Evolutionary conservation across 2,888 invertebrate genomes (phyloP).

Genomic region (Portevinia maculata): DNA sequence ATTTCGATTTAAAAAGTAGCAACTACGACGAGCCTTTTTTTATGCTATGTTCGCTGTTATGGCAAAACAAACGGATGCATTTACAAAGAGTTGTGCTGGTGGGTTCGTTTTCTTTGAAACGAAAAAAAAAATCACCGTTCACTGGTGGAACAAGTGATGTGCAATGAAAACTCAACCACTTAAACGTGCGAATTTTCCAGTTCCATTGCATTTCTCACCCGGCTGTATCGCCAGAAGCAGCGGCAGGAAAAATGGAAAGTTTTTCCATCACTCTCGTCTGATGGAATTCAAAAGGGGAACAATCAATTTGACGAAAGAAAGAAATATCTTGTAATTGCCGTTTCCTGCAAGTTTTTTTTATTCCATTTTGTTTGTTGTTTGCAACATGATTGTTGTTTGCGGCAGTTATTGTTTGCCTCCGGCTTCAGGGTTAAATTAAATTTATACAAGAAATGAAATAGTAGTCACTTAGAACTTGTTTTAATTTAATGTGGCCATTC

Average conservation of each 20-base stretch:
- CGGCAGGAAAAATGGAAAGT: constrained; percentile 57
- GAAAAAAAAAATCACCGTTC: constrained; percentile 18
- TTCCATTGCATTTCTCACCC: constrained; percentile 28
- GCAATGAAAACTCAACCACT: constrained; percentile 37
- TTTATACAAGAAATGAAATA: constrained; percentile 12
- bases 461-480: neutral
- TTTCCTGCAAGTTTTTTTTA: constrained; percentile 33
- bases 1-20: constrained; percentile 36
- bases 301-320: neutral
- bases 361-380: constrained; percentile 13
- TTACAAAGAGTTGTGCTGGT: neutral
- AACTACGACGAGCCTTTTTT: neutral
- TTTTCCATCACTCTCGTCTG: constrained; percentile 5
- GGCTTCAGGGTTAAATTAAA: constrained; percentile 10
- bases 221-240: constrained; percentile 20
- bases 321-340: constrained; percentile 40
- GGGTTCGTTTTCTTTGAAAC: neutral
- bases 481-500: neutral
- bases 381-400: constrained; percentile 21
- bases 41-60: neutral
- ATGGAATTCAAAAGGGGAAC: constrained; percentile 21
- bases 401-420: neutral
- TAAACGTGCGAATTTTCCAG: constrained; percentile 55
- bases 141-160: constrained; percentile 9
- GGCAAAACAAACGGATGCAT: neutral